Conservation (phyloP, 2,888 invertebrate species). For the Hipparchia semele region DNA sequence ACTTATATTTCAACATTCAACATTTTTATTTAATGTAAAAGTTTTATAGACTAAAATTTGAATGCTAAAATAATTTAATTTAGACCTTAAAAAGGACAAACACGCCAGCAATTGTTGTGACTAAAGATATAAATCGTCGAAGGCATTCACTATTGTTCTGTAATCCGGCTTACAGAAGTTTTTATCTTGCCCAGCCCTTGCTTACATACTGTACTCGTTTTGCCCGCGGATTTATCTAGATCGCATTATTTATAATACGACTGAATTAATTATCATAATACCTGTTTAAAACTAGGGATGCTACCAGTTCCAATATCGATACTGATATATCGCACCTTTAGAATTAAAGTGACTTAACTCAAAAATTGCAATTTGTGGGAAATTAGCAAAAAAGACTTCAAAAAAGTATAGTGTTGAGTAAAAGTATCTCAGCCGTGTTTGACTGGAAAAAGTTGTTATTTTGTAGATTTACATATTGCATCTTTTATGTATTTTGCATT, state of each 20-base stretch:
- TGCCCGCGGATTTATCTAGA: constrained; percentile 27
- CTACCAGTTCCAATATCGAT: too few species aligned
- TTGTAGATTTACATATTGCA: too few species aligned
- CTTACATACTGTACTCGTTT: background rate
- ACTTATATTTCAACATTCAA: too few species aligned
- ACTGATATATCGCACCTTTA: too few species aligned
- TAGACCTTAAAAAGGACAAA: constrained; percentile 21
- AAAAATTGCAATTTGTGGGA: too few species aligned
- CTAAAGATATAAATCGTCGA: constrained; percentile 33
- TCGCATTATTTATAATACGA: constrained; percentile 23
- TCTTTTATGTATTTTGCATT: too few species aligned
- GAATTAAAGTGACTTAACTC: too few species aligned
- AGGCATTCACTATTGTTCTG: constrained; percentile 37
- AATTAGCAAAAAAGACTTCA: too few species aligned
- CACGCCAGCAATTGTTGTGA: constrained; percentile 24
- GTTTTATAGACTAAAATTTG: too few species aligned
- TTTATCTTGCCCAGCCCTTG: constrained; percentile 25
- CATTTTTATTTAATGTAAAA: too few species aligned
- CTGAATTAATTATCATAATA: constrained; percentile 23
- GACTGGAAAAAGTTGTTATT: background rate
- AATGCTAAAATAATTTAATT: constrained; percentile 12
- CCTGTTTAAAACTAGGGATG: background rate
- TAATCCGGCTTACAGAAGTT: constrained; percentile 22
- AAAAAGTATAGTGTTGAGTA: too few species aligned
- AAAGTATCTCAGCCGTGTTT: too few species aligned